Base-by-base conservation (phyloP, 2,113 vertebrate species). In the Chamaea fasciata region DNA sequence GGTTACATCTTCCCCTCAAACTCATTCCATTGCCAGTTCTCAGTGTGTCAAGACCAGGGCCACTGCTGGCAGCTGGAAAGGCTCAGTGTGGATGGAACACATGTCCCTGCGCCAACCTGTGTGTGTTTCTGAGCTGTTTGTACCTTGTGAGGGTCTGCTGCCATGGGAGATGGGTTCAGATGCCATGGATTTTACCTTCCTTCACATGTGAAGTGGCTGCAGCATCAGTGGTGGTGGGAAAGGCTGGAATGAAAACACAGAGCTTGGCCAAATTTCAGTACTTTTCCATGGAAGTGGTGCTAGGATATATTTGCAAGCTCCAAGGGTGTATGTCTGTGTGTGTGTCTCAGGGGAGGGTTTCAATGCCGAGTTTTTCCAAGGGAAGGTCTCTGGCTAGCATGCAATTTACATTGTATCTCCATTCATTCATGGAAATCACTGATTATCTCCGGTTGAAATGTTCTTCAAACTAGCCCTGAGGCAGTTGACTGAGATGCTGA, bases 1-100 rank as follows among this genome's bases (percentile, higher is more conserved):
- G 15, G 3, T 42, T 71, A 22, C 62, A 68, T 55, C 33, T 39
- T 90, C 26, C 21, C 11, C 12, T 41, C 13, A 31, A 5, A 39
- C 52, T 64, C 24, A 15, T 27, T 57, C 15, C 4, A 1, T 0
- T 69, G 31, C 30, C 6, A 3, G 23, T 57, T 84, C 26, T 85
- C 56, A 37, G 27, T 2, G 8, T 67, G 42, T 67, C 46, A 28
- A 62, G 71, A 33, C 17, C 64, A 82, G 59, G 37, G 53, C 90
- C 39, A 7, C 0, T 0, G 20, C 0, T 41, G 16, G 41, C 15
- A 64, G 33, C 18, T 50, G 74, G 53, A 76, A 68, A 41, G n/a
- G 21, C 37, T 56, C 24, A 33, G 2, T 2, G 2, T 44, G 39
- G 62, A 63, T 57, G 35, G 30, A 14, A 50, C 15, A 10, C 6